Evolutionary conservation across 2,797 vertebrate genomes (phyloP).

Genomic region (Benthosema pterotum): DNA sequence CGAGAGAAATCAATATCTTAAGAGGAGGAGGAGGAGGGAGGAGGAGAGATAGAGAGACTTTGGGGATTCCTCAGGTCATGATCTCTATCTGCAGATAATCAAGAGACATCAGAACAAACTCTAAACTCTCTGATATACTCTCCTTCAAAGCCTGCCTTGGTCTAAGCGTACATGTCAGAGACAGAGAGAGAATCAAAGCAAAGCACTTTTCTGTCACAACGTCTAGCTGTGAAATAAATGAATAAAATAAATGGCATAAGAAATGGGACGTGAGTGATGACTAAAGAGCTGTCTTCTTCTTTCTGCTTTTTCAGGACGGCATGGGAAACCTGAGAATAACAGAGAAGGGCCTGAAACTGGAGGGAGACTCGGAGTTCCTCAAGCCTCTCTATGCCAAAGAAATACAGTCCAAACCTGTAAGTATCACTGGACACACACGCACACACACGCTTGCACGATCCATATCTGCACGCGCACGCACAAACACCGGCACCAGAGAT

Average conservation of each 20-base stretch:
- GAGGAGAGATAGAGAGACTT: slow-evolving; percentile 1
- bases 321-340: slow-evolving; percentile 98
- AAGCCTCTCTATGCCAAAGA: slow-evolving; percentile 99
- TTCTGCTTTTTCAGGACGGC: slow-evolving; percentile 84
- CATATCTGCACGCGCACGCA: background rate
- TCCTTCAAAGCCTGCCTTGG: slow-evolving; percentile 15
- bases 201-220: background rate
- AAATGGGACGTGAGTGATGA: no score
- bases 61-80: slow-evolving; percentile 63
- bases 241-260: no score
- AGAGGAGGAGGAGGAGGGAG: no score
- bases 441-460: background rate
- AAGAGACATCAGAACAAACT: slow-evolving; percentile 17
- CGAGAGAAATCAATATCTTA: no score
- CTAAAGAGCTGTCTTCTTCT: slow-evolving; percentile 24
- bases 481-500: no score
- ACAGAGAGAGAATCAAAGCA: slow-evolving; percentile 18
- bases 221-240: no score
- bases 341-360: slow-evolving; percentile 94
- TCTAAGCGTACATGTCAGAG: background rate
- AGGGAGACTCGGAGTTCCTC: slow-evolving; percentile 97
- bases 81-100: slow-evolving; percentile 66
- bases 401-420: slow-evolving; percentile 97
- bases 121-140: background rate
- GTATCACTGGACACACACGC: slow-evolving; percentile 53